Conservation (phyloP, 2,113 vertebrate species). For the Zonotrichia leucophrys region DNA sequence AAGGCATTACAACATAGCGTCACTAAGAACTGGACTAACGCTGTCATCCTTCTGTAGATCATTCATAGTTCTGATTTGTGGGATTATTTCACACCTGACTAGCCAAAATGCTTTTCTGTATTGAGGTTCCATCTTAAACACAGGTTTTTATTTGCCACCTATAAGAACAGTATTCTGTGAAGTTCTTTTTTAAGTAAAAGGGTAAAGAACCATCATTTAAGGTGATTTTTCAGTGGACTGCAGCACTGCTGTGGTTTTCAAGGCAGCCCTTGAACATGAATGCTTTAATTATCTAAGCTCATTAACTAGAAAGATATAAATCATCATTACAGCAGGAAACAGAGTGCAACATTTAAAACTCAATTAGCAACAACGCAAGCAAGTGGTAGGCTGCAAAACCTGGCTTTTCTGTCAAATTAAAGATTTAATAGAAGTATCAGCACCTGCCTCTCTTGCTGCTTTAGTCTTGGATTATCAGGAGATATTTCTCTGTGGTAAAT, state of each 20-base stretch:
- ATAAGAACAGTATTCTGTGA: background rate
- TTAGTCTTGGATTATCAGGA: background rate
- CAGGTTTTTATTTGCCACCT: background rate
- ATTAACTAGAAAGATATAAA: background rate
- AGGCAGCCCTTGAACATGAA: background rate
- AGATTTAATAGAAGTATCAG: background rate
- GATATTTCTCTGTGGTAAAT: background rate
- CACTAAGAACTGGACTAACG: background rate
- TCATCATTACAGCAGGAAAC: slow-evolving; percentile 26
- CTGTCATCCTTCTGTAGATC: background rate
- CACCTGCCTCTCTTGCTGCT: background rate
- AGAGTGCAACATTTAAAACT: slow-evolving; percentile 19
- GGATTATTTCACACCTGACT: background rate
- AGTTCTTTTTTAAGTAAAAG: background rate
- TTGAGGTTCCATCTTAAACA: background rate
- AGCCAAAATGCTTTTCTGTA: background rate
- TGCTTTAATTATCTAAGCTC: background rate
- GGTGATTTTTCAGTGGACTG: background rate
- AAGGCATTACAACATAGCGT: background rate
- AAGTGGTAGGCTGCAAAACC: background rate
- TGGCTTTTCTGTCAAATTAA: background rate
- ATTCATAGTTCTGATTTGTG: background rate
- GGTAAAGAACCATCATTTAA: background rate
- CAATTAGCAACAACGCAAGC: background rate
- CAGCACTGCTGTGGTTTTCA: background rate